phyloP scores from a whole-genome alignment of 2,113 vertebrate genomes.

The Grus americana region DNA sequence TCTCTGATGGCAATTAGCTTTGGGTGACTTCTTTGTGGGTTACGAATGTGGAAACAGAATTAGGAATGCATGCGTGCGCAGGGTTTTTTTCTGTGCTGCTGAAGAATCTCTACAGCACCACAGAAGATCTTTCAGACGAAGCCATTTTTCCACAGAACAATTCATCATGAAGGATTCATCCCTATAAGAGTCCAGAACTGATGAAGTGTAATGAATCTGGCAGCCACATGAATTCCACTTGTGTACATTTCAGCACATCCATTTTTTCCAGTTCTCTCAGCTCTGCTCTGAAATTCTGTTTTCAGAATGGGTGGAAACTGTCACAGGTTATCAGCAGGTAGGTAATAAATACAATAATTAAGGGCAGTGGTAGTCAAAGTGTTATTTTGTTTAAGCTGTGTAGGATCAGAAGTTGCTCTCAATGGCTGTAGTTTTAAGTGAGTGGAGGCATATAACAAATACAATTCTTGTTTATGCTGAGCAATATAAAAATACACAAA shows the following conservation, averaged over 20 bases:
- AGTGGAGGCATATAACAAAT: neutral
- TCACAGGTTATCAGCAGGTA: slow-evolving; percentile 10
- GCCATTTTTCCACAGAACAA: slow-evolving; percentile 60
- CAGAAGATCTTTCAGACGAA: slow-evolving; percentile 59
- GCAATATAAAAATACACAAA: slow-evolving; percentile 33
- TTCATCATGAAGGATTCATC: slow-evolving; percentile 23
- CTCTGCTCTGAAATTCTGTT: neutral
- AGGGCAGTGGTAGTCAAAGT: neutral
- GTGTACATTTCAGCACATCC: neutral
- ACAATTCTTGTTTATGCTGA: slow-evolving; percentile 45
- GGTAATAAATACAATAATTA: slow-evolving; percentile 35
- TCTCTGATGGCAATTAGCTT: neutral
- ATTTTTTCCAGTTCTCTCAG: neutral
- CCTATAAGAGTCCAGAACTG: slow-evolving; percentile 35
- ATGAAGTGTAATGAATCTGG: slow-evolving; percentile 62
- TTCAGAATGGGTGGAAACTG: slow-evolving; percentile 1
- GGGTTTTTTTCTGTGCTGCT: neutral
- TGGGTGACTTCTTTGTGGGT: neutral
- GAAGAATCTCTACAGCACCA: slow-evolving; percentile 51
- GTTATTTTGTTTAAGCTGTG: neutral
- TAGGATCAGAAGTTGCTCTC: neutral
- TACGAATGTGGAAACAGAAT: neutral
- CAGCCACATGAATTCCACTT: slow-evolving; percentile 37
- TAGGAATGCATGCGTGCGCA: neutral
- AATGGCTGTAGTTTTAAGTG: slow-evolving; percentile 3